Percentiles rank a stretch among this genome's conserved stretches.
phyloP scores from a whole-genome alignment of 1,140 invertebrate species.

The Drosophila paulistorum region DNA sequence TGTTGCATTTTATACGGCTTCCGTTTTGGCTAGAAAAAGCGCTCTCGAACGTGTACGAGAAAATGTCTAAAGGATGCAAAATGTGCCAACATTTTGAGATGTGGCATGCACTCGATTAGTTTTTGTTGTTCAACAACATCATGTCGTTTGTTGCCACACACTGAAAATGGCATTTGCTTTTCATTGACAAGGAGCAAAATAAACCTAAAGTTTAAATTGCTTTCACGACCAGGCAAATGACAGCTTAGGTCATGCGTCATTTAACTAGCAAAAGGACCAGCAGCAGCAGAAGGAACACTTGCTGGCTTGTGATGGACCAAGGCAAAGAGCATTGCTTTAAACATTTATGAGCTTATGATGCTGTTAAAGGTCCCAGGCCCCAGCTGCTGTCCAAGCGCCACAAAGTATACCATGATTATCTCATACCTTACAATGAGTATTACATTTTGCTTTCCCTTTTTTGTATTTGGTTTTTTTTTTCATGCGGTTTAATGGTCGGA shows the following conservation, averaged over 20 bases:
- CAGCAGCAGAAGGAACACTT: conserved; percentile 16
- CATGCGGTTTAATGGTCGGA: neutral
- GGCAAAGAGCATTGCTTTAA: conserved; percentile 34
- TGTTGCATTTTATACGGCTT: conserved; percentile 21
- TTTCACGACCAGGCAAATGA: conserved; percentile 55
- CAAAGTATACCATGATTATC: conserved; percentile 50
- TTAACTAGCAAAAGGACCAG: conserved; percentile 34
- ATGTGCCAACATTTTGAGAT: conserved; percentile 50
- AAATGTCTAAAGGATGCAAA: conserved; percentile 37
- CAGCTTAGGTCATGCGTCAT: conserved; percentile 69
- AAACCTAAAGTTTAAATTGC: conserved; percentile 55
- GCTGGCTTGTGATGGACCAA: neutral
- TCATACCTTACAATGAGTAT: conserved; percentile 51
- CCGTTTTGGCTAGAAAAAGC: conserved; percentile 1
- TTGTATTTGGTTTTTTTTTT: neutral
- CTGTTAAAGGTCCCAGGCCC: conserved; percentile 35
- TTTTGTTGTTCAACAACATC: conserved; percentile 51
- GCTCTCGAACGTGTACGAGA: conserved; percentile 21
- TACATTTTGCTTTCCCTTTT: conserved; percentile 26
- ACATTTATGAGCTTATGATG: conserved; percentile 64
- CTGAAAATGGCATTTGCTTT: conserved; percentile 26
- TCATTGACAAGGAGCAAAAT: conserved; percentile 27
- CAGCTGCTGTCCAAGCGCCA: conserved; percentile 31
- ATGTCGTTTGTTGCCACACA: conserved; percentile 21
- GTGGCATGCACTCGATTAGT: conserved; percentile 57